A percentile compares a stretch with the other conserved stretches of the same genome.
Evolutionary conservation across 2,113 vertebrate species (phyloP).

Genomic region (Toxotes jaculatrix): DNA sequence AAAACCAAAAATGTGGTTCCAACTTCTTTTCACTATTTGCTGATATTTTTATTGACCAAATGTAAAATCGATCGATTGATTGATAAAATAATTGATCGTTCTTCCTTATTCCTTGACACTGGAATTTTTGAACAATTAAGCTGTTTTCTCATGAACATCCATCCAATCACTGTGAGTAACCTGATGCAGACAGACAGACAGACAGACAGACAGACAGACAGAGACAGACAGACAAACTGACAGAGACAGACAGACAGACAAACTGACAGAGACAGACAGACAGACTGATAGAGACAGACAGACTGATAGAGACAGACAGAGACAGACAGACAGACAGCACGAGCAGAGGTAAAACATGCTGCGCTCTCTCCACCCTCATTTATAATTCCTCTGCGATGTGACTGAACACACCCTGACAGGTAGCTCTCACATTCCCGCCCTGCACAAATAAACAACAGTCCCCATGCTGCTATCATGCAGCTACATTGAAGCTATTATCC

Average conservation of each 20-base stretch:
- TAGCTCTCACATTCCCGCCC: slow-evolving; percentile 54
- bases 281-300: no score
- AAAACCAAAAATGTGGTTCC: no score
- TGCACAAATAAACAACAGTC: slow-evolving; percentile 65
- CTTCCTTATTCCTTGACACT: no score
- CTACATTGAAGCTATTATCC: slow-evolving; percentile 3
- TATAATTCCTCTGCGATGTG: slow-evolving; percentile 18
- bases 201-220: not conserved
- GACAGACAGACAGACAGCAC: not conserved
- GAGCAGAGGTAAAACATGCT: not conserved
- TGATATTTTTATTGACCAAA: not conserved
- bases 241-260: no score
- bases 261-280: no score
- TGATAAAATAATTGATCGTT: not conserved
- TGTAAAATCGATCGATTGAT: not conserved
- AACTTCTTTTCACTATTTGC: not conserved
- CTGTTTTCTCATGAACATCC: no score
- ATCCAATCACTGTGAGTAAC: not conserved
- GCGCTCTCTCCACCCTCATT: slow-evolving; percentile 2
- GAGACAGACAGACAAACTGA: no score
- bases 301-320: no score
- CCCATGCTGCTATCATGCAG: slow-evolving; percentile 2
- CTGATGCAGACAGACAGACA: not conserved
- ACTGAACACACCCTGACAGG: slow-evolving; percentile 53
- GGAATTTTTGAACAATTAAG: no score